Evolutionary conservation across 2,797 vertebrate species (phyloP).

Genomic region (Centroberyx gerrardi): DNA sequence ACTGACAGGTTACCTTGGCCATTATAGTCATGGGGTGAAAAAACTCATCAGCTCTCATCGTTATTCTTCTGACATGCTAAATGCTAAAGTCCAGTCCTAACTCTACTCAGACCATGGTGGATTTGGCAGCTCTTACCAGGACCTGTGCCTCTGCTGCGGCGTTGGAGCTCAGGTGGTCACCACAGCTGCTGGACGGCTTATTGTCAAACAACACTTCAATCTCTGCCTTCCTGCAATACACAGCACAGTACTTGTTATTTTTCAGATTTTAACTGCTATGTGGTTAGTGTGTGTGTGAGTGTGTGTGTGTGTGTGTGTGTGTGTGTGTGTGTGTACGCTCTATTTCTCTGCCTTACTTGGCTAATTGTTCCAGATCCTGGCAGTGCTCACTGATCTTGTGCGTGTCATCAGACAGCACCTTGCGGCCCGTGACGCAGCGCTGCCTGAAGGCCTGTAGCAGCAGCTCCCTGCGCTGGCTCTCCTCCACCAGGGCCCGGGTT

Average conservation of each 20-base stretch:
- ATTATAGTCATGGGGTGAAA: too few species aligned
- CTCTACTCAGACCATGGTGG: background rate
- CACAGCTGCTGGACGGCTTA: slow-evolving; percentile 46
- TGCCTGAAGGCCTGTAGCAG: slow-evolving; percentile 81
- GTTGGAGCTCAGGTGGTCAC: slow-evolving; percentile 49
- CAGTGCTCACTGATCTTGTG: slow-evolving; percentile 69
- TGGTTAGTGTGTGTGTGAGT: background rate
- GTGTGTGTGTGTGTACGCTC: background rate
- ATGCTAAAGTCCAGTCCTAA: background rate
- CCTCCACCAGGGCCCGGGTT: slow-evolving; percentile 75
- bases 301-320: too few species aligned
- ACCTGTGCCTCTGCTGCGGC: slow-evolving; percentile 80
- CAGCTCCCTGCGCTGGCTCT: slow-evolving; percentile 73
- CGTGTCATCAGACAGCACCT: slow-evolving; percentile 65
- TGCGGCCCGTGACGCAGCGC: slow-evolving; percentile 60
- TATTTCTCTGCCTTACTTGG: slow-evolving; percentile 65
- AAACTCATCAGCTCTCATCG: too few species aligned
- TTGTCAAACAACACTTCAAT: slow-evolving; percentile 78
- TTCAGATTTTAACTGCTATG: background rate
- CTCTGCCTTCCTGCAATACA: slow-evolving; percentile 82
- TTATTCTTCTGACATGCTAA: too few species aligned
- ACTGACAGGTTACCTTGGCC: too few species aligned
- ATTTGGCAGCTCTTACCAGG: slow-evolving; percentile 76
- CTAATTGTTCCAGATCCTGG: slow-evolving; percentile 74
- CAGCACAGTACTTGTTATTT: background rate